These are phyloP conservation scores for Callaeas wilsoni DNA, from an alignment of 2,113 vertebrate genomes.

Conservation along the genomic window DNA sequence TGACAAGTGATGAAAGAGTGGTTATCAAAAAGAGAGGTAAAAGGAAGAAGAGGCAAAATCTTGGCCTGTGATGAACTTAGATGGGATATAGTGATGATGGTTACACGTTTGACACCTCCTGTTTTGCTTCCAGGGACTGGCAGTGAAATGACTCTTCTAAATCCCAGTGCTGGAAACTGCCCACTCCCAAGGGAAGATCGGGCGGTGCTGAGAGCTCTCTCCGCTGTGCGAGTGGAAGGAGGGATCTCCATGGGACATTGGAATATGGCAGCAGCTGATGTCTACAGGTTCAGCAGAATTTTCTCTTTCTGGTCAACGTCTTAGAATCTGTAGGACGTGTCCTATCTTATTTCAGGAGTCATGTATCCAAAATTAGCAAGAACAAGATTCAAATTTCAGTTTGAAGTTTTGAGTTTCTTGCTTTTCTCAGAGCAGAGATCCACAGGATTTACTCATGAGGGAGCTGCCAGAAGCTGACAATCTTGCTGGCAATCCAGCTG, in stretches of 20 bases:
- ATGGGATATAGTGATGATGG: background rate
- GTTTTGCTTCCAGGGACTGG: background rate
- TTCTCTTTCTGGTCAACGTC: background rate
- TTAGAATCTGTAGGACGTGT: background rate
- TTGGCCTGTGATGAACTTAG: background rate
- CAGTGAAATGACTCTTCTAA: background rate
- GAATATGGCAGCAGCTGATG: background rate
- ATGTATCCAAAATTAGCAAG: background rate
- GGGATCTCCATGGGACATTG: accelerated
- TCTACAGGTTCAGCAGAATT: background rate
- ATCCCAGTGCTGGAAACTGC: background rate
- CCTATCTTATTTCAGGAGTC: background rate
- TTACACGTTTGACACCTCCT: background rate
- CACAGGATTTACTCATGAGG: background rate
- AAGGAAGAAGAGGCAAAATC: background rate
- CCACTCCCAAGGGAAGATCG: background rate
- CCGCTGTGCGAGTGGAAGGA: accelerated
- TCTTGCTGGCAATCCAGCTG: background rate
- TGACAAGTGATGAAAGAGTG: background rate
- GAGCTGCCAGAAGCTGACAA: background rate
- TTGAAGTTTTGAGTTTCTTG: background rate
- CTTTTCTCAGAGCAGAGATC: background rate
- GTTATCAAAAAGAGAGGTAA: background rate
- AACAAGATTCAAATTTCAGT: background rate
- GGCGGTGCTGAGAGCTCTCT: accelerated